Evolutionary conservation across 1,140 invertebrate species (phyloP).

Genomic region (Medauroidea extradentata): DNA sequence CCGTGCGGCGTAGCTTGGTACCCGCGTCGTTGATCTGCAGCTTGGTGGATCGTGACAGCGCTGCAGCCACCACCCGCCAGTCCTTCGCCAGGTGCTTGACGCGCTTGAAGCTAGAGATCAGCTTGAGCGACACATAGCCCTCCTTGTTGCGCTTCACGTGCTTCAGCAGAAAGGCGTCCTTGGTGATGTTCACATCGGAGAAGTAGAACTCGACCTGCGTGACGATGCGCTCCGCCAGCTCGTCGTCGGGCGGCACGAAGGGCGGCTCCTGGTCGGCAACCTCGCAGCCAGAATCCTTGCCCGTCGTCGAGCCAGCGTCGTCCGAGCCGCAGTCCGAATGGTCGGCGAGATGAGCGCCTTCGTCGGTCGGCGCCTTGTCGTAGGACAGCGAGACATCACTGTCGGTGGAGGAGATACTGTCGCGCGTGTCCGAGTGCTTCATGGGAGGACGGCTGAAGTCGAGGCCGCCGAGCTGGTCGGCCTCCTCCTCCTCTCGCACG

Average conservation of each 20-base stretch:
- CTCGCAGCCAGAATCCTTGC: conserved; percentile 60
- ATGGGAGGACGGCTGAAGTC: conserved; percentile 42
- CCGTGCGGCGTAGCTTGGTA: conserved; percentile 82
- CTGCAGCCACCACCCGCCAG: conserved; percentile 85
- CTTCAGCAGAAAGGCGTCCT: conserved; percentile 92
- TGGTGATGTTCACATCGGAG: conserved; percentile 89
- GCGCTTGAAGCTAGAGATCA: conserved; percentile 90
- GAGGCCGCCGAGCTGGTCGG: background rate
- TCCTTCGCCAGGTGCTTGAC: conserved; percentile 90
- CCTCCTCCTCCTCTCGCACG: conserved; percentile 1
- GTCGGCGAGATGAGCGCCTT: conserved; percentile 54
- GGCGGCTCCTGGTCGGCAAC: conserved; percentile 34
- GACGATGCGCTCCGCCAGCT: conserved; percentile 70
- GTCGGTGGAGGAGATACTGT: conserved; percentile 59
- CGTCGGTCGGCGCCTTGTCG: conserved; percentile 38
- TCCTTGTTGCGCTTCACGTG: conserved; percentile 92
- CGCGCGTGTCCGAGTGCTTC: conserved; percentile 54
- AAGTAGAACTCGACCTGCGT: conserved; percentile 91
- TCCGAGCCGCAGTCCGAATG: conserved; percentile 50
- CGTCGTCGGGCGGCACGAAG: conserved; percentile 56
- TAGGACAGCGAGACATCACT: conserved; percentile 56
- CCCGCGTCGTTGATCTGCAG: conserved; percentile 86
- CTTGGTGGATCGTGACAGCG: conserved; percentile 70
- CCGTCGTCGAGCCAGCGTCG: conserved; percentile 50
- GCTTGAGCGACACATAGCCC: conserved; percentile 89